Evolutionary conservation across 2,113 vertebrate species (phyloP), one percentile per base, ranked within the genome.

Genomic region (Fulmarus glacialis): DNA sequence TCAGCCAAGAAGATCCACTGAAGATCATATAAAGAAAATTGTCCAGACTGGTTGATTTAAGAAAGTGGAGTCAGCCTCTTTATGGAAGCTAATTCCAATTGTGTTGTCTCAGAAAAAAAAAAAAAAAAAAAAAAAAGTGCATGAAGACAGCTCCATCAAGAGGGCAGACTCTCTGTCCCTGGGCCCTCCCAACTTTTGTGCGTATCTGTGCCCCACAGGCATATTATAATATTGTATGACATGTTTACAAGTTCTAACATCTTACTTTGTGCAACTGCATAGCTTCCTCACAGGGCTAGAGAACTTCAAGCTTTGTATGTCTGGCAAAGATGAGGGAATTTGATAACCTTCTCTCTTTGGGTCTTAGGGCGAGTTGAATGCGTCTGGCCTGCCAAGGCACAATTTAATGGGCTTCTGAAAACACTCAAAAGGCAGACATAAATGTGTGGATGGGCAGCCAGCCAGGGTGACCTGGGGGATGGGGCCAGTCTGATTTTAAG

Each of bases 381-480:
- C 97, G 95, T 98, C 98, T 98, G 98, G 98, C 97, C 98, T 99
- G 98, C 98, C 98, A 98, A 98, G 98, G 96, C 97, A 97, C 98
- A 98, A 95, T 98, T 99, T 99, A 99, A 99, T 98, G 98, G 98
- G 98, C 98, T 99, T 99, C 98, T 98, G 98, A 99, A 99, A 99
- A 99, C 98, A 98, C 98, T 99, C 98, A 98, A 97, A 98, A 98
- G 96, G 98, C 98, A 99, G 98, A 98, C 98, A 98, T 96, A 99
- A 99, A 99, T 99, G 98, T 99, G 98, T 98, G 97, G 97, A 98
- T 98, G 98, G 98, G 98, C 98, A 99, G 98, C 73, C 94, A 98
- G 98, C 98, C 98, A 99, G 98, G 79, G 91, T 98, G 98, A 98
- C 98, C 97, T 98, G 97, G 97, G 95, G 97, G 97, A 97, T 95